Percentiles rank a stretch among this genome's conserved stretches.
Evolutionary conservation across 2,888 invertebrate genomes (phyloP).

Genomic region (Onchidella celtica): DNA sequence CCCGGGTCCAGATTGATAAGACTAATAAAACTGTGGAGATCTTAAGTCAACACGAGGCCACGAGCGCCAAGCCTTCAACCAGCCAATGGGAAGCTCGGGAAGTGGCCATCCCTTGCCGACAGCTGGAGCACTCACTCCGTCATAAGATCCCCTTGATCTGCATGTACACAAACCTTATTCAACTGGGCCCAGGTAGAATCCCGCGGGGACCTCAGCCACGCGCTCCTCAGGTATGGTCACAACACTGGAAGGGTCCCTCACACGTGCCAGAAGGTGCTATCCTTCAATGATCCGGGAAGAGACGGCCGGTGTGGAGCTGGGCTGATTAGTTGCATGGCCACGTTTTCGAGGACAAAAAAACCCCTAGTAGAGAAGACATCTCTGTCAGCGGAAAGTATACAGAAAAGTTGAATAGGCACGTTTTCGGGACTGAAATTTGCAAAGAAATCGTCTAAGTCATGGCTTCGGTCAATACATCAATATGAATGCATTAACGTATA

Average conservation of each 20-base stretch:
- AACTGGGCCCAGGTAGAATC: neutral
- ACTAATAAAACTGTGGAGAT: conserved; percentile 10
- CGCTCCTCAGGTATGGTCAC: neutral
- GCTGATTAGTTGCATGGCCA: no score
- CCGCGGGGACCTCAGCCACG: neutral
- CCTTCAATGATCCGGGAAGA: neutral
- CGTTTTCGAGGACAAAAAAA: no score
- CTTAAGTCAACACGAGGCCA: conserved; percentile 19
- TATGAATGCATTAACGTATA: no score
- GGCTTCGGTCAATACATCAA: no score
- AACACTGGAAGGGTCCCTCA: neutral
- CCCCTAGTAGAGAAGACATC: no score
- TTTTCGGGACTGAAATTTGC: no score
- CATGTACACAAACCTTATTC: neutral
- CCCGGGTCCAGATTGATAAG: conserved; percentile 15
- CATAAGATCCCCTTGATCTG: conserved; percentile 24
- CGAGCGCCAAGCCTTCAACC: neutral
- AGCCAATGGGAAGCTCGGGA: conserved; percentile 20
- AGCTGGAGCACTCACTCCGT: conserved; percentile 21
- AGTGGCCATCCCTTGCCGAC: conserved; percentile 31
- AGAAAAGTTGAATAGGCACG: no score
- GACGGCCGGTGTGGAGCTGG: neutral
- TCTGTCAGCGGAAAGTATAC: no score
- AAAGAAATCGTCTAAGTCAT: no score
- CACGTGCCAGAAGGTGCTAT: neutral